Evolutionary conservation across 2,888 invertebrate species (phyloP), one percentile per base, ranked within the genome.

Genomic region (Xanthostigma xanthostigma): DNA sequence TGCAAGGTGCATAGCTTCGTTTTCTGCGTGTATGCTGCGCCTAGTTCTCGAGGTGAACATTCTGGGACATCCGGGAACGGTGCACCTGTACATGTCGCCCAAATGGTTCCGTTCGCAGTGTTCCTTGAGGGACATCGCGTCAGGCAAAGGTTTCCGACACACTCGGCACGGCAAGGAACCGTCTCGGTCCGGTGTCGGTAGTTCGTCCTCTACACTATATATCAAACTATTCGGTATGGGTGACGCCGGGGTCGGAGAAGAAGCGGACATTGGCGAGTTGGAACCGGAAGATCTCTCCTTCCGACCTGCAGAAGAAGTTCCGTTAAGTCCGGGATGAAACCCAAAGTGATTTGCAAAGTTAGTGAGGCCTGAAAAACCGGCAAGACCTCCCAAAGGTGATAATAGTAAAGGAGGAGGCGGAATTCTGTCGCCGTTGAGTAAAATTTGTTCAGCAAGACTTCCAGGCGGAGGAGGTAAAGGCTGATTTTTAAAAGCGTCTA

Each of bases 41-140:
- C 82, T 81, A 53, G 85, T 84, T 56, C 82, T 74, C 10, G 87
- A 85, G 51, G 83, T 79, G 67, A 88, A 89, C 44, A 84, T 79
- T 57, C 84, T 81, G 45, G 78, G 79, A 66, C 88, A 87, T 11
- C 85, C 85, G 50, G 75, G 75, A 45, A 84, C 72, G n/a, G 81
- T 79, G 68, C 88, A 88, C 53, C 78, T 74, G 58, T 80, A 81
- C 67, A 85, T 76, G 50, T 85, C 81, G 50, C 76, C 73, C 36
- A 71, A 63, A 61, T 86, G 86, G 44, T 74, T 68, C 53, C 70
- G 73, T 64, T 84, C 83, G 68, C 82, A 84, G 66, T 86, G 86
- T 55, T 81, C 76, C 62, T 83, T 81, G 53, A 85, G 68, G 45
- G 75, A 71, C 12, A 72, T 64, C 43, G 78, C 66, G 59, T 79